These are phyloP conservation scores for Platygyra sinensis DNA, from an alignment of 64 coral and sea anemone species.

Conservation along the genomic window DNA sequence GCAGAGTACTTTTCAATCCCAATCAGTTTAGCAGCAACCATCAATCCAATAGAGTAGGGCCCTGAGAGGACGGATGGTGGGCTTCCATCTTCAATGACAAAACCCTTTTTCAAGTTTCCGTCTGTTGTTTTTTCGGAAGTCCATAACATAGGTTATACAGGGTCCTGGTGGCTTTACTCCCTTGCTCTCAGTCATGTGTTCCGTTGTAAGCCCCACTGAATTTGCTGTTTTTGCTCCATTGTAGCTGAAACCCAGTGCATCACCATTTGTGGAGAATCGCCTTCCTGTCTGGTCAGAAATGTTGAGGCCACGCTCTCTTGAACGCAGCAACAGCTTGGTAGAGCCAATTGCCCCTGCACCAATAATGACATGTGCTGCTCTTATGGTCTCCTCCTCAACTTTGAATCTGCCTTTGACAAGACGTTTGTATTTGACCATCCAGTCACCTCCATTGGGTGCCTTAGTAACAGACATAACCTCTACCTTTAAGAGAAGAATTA, in stretches of 20 bases:
- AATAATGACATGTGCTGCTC: slow-evolving; percentile 42
- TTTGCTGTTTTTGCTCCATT: slow-evolving; percentile 45
- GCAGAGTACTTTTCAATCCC: slow-evolving; percentile 37
- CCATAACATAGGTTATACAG: slow-evolving; percentile 40
- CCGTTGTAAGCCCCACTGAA: slow-evolving; percentile 42
- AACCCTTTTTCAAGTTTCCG: slow-evolving; percentile 3
- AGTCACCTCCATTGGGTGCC: slow-evolving; percentile 21
- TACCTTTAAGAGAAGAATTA: background rate
- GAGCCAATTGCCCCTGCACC: slow-evolving; percentile 62
- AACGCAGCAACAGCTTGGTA: slow-evolving; percentile 62
- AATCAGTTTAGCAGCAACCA: slow-evolving; percentile 7
- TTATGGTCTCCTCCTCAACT: too few relatives aligned
- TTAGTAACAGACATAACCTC: slow-evolving; percentile 53
- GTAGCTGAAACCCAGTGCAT: slow-evolving; percentile 51
- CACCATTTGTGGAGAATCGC: slow-evolving; percentile 58
- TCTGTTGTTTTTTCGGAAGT: slow-evolving; percentile 39
- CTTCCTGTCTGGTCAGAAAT: slow-evolving; percentile 42
- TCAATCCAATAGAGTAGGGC: slow-evolving; percentile 26
- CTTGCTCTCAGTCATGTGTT: background rate
- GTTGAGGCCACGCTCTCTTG: slow-evolving; percentile 38
- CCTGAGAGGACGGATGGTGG: slow-evolving; percentile 32
- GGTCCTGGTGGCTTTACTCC: slow-evolving; percentile 18
- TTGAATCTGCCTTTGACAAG: slow-evolving; percentile 17
- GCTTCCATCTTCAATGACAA: slow-evolving; percentile 60
- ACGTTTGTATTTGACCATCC: slow-evolving; percentile 67